Conservation (phyloP, 30 jellyfish, hydroid and myxozoan species). For the Nemopilema nomurai region DNA sequence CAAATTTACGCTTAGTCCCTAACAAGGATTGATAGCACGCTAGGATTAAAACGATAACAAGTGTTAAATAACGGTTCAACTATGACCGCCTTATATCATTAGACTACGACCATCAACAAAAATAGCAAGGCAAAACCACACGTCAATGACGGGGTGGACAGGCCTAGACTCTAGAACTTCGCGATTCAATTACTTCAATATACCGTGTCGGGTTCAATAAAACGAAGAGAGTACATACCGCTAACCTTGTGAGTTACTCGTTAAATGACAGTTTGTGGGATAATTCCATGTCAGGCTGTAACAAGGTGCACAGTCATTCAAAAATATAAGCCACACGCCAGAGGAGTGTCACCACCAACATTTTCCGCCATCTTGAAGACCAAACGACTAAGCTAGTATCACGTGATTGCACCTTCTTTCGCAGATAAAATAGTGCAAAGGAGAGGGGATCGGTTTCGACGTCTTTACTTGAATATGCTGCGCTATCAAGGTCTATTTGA, state of each 20-base stretch:
- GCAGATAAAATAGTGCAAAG: too few relatives aligned
- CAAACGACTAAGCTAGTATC: conserved; percentile 28
- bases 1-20: background rate
- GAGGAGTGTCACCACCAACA: conserved; percentile 29
- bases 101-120: background rate
- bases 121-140: background rate
- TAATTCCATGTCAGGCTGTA: background rate
- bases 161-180: conserved; percentile 1
- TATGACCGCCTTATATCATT: background rate
- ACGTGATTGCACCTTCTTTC: conserved; percentile 8
- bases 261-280: background rate
- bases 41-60: background rate
- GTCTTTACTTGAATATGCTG: too few relatives aligned
- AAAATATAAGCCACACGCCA: background rate
- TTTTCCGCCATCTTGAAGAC: conserved; percentile 49
- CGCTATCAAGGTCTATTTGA: too few relatives aligned
- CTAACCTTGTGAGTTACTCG: background rate
- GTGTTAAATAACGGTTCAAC: background rate
- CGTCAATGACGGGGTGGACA: background rate
- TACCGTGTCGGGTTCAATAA: background rate
- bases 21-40: background rate
- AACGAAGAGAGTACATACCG: background rate
- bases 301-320: background rate
- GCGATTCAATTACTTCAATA: background rate
- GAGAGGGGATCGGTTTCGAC: too few relatives aligned